A percentile compares a stretch with the other conserved stretches of the same genome.
phyloP scores from a whole-genome alignment of 37 sponge, comb jelly and placozoan species.

The Eunapius fragilis region DNA sequence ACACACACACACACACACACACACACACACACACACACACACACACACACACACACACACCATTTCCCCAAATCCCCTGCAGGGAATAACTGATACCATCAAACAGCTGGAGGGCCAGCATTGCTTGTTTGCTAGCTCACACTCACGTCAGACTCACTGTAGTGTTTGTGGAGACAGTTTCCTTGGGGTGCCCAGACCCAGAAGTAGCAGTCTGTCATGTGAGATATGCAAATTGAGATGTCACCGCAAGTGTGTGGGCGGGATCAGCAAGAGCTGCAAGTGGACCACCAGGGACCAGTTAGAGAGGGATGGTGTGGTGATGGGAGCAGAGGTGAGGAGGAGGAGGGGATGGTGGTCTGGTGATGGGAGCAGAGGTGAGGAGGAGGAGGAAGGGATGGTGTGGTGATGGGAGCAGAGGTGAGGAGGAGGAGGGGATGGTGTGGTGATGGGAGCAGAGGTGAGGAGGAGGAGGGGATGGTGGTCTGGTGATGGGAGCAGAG shows the following conservation, averaged over 20 bases:
- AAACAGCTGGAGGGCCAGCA: slow-evolving; percentile 76
- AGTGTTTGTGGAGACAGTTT: slow-evolving; percentile 87
- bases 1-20: neutral
- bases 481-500: too few species aligned
- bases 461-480: too few species aligned
- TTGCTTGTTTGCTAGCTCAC: slow-evolving; percentile 83
- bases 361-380: neutral
- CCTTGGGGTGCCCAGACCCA: slow-evolving; percentile 72
- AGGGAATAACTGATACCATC: slow-evolving; percentile 33
- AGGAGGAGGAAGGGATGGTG: neutral
- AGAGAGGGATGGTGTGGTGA: slow-evolving; percentile 33
- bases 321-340: slow-evolving; percentile 74
- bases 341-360: neutral
- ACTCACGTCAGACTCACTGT: slow-evolving; percentile 78
- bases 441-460: too few species aligned
- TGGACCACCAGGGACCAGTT: slow-evolving; percentile 86
- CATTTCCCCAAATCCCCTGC: neutral
- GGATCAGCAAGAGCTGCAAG: slow-evolving; percentile 73
- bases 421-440: neutral
- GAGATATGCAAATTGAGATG: slow-evolving; percentile 95
- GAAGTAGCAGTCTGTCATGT: slow-evolving; percentile 90
- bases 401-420: neutral
- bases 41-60: neutral
- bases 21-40: too few species aligned
- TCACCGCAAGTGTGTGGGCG: slow-evolving; percentile 79